Percentiles rank a stretch among this genome's conserved stretches.
These are phyloP conservation scores for Phrixothrix hirtus DNA, from an alignment of 2,888 invertebrate species.

Conservation along the genomic window DNA sequence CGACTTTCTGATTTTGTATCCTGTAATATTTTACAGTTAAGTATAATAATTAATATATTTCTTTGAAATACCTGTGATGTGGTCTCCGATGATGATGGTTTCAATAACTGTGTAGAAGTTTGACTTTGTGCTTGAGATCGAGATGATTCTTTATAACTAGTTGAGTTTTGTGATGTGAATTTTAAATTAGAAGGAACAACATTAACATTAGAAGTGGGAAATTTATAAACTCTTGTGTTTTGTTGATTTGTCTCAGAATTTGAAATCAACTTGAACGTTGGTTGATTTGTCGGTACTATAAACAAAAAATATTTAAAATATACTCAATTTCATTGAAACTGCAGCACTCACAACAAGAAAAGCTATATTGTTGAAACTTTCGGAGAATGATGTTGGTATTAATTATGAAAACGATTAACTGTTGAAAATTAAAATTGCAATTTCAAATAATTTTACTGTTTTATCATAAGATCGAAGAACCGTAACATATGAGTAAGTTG, in stretches of 20 bases:
- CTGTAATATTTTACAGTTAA: too few species aligned
- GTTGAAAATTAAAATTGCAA: too few species aligned
- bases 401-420: too few species aligned
- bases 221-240: constrained; percentile 45
- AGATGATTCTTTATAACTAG: constrained; percentile 31
- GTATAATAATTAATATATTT: constrained; percentile 19
- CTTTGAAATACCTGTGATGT: constrained; percentile 8
- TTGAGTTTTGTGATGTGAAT: constrained; percentile 48
- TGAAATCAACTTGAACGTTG: constrained; percentile 37
- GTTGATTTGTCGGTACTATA: constrained; percentile 17
- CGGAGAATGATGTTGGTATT: too few species aligned
- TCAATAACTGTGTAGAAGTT: constrained; percentile 3
- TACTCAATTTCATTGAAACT: too few species aligned
- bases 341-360: too few species aligned
- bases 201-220: constrained; percentile 40
- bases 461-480: too few species aligned
- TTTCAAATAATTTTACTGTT: too few species aligned
- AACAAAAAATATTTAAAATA: too few species aligned
- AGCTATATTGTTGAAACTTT: too few species aligned
- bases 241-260: constrained; percentile 28
- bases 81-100: constrained; percentile 6
- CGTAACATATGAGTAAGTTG: too few species aligned
- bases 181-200: constrained; percentile 48
- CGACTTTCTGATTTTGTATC: constrained; percentile 37
- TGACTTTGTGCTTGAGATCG: constrained; percentile 16